phyloP scores from a whole-genome alignment of 2,797 vertebrate species.

The Chelmon rostratus region DNA sequence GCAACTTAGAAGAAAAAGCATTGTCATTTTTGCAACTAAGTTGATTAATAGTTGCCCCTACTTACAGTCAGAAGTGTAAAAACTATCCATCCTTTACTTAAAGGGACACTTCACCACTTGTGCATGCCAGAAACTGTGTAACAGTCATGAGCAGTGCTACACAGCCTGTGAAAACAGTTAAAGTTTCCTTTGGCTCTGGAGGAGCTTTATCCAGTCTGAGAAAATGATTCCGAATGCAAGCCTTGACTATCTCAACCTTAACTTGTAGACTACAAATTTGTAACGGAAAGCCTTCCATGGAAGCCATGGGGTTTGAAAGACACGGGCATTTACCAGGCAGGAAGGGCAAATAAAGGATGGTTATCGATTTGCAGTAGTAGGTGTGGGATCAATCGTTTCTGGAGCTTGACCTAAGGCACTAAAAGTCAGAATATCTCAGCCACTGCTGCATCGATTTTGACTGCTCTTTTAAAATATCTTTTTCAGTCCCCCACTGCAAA shows the following conservation, averaged over 20 bases:
- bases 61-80: neutral
- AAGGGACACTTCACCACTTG: constrained; percentile 7
- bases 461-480: neutral
- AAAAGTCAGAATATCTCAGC: constrained; percentile 10
- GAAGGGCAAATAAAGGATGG: constrained; percentile 3
- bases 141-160: neutral
- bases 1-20: constrained; percentile 23
- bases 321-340: neutral
- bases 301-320: constrained; percentile 11
- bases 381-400: constrained; percentile 13
- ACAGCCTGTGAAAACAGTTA: neutral
- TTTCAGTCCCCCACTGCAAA: neutral
- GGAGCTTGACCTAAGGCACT: neutral
- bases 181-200: neutral
- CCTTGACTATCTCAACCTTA: neutral
- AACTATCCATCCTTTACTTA: constrained; percentile 13
- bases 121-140: neutral
- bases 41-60: constrained; percentile 23
- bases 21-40: constrained; percentile 24
- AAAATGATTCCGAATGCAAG: neutral
- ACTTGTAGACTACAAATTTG: neutral
- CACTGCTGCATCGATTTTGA: constrained; percentile 1
- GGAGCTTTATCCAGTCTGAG: constrained; percentile 10
- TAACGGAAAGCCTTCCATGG: neutral
- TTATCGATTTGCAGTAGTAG: neutral